phyloP scores from a whole-genome alignment of 2,888 invertebrate genomes.

The Dryobota labecula region DNA sequence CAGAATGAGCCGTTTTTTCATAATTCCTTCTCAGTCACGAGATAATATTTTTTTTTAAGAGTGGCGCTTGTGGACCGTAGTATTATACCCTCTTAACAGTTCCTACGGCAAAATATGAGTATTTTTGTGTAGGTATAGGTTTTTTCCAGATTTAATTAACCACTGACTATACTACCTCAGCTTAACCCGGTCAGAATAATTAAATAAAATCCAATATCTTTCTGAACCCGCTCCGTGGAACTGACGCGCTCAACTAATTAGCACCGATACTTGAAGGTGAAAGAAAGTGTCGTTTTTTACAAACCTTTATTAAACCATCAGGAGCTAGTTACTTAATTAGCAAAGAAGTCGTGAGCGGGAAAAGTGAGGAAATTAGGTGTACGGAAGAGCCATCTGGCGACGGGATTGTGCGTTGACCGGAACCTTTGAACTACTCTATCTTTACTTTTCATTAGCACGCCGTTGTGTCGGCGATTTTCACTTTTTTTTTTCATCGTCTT shows the following conservation, averaged over 20 bases:
- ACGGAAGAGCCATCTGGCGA: slow-evolving; percentile 66
- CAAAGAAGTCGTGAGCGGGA: slow-evolving; percentile 69
- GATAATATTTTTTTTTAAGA: too few species aligned
- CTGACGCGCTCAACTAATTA: slow-evolving; percentile 37
- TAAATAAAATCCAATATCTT: slow-evolving; percentile 32
- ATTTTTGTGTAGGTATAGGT: slow-evolving; percentile 4
- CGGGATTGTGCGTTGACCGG: slow-evolving; percentile 73
- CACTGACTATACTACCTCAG: background rate
- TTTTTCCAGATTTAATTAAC: slow-evolving; percentile 6
- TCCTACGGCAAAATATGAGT: background rate
- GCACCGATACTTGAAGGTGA: slow-evolving; percentile 30
- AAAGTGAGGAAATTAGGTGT: slow-evolving; percentile 76
- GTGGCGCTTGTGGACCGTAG: too few species aligned
- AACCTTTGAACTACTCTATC: slow-evolving; percentile 71
- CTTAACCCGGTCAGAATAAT: slow-evolving; percentile 25
- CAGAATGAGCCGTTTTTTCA: too few species aligned
- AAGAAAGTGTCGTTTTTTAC: slow-evolving; percentile 49
- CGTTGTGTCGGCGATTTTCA: slow-evolving; percentile 54
- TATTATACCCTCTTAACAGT: too few species aligned
- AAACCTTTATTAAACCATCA: slow-evolving; percentile 66
- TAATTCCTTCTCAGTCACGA: too few species aligned
- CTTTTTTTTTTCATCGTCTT: slow-evolving; percentile 53
- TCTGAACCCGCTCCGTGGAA: slow-evolving; percentile 20
- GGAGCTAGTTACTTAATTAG: slow-evolving; percentile 71
- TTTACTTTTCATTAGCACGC: slow-evolving; percentile 77